These are phyloP conservation scores for Apus apus DNA, from an alignment of 2,113 vertebrate genomes.

Conservation along the genomic window DNA sequence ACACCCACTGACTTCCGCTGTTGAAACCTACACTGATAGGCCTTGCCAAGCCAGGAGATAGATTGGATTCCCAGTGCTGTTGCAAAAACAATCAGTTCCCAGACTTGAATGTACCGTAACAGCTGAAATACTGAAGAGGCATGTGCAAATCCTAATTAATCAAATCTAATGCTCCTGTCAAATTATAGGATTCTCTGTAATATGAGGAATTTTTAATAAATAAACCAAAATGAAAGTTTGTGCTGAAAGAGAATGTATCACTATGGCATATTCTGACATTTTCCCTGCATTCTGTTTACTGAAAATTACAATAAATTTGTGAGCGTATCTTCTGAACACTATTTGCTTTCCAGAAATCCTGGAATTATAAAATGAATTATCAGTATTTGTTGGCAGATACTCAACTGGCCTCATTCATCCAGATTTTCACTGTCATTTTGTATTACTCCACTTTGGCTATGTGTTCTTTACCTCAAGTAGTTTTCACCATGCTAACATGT, in stretches of 20 bases:
- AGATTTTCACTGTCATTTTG: neutral
- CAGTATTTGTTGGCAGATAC: neutral
- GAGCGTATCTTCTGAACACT: neutral
- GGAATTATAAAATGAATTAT: neutral
- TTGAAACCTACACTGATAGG: slow-evolving; percentile 16
- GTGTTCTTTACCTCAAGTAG: neutral
- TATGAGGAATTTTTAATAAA: neutral
- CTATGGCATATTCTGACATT: neutral
- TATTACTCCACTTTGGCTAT: neutral
- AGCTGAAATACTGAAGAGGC: neutral
- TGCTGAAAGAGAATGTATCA: neutral
- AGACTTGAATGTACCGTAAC: neutral
- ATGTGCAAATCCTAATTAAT: slow-evolving; percentile 20
- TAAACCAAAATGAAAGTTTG: neutral
- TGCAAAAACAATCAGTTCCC: slow-evolving; percentile 44
- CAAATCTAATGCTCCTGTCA: neutral
- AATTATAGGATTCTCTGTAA: neutral
- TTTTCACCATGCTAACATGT: neutral
- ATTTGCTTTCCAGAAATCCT: slow-evolving; percentile 14
- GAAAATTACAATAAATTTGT: neutral
- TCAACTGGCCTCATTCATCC: neutral
- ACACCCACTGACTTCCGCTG: neutral
- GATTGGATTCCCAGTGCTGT: slow-evolving; percentile 41
- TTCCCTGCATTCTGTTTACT: neutral
- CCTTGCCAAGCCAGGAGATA: slow-evolving; percentile 43